phyloP scores from a whole-genome alignment of 2,797 vertebrate genomes.

The Eutrigla gurnardus region DNA sequence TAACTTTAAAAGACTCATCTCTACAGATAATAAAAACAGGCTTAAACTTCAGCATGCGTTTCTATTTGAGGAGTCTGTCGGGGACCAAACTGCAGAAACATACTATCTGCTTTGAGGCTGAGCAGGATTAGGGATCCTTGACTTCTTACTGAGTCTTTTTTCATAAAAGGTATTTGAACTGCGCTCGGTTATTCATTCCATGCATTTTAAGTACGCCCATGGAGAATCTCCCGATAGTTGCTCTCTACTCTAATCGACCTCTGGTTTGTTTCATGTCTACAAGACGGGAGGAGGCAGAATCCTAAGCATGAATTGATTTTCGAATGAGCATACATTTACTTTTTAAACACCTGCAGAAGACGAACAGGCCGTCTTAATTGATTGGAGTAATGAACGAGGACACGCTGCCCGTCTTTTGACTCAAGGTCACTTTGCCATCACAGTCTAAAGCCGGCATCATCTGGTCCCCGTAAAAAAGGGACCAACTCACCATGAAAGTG shows the following conservation, averaged over 20 bases:
- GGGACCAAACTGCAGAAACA: constrained; percentile 19
- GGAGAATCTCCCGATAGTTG: constrained; percentile 43
- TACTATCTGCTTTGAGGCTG: constrained; percentile 4
- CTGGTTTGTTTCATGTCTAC: constrained; percentile 69
- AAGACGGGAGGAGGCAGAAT: constrained; percentile 69
- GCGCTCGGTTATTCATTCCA: constrained; percentile 46
- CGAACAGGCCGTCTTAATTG: constrained; percentile 84
- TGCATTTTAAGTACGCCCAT: constrained; percentile 58
- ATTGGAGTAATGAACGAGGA: constrained; percentile 81
- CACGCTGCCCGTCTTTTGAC: constrained; percentile 61
- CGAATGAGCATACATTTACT: constrained; percentile 86
- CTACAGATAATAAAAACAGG: background rate
- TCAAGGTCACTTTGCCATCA: constrained; percentile 80
- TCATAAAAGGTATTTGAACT: constrained; percentile 38
- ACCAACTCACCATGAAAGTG: constrained; percentile 82
- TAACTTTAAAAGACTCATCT: background rate
- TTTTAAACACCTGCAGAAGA: constrained; percentile 77
- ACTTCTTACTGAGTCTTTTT: constrained; percentile 35
- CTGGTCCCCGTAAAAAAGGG: constrained; percentile 67
- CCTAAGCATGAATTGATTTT: constrained; percentile 81
- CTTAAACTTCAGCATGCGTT: background rate
- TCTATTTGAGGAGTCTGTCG: constrained; percentile 9
- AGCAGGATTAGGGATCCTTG: constrained; percentile 37
- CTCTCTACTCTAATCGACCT: constrained; percentile 69
- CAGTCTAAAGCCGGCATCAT: constrained; percentile 64